Evolutionary conservation across 1,140 invertebrate species (phyloP).

Genomic region (Dreissena rostriformis): DNA sequence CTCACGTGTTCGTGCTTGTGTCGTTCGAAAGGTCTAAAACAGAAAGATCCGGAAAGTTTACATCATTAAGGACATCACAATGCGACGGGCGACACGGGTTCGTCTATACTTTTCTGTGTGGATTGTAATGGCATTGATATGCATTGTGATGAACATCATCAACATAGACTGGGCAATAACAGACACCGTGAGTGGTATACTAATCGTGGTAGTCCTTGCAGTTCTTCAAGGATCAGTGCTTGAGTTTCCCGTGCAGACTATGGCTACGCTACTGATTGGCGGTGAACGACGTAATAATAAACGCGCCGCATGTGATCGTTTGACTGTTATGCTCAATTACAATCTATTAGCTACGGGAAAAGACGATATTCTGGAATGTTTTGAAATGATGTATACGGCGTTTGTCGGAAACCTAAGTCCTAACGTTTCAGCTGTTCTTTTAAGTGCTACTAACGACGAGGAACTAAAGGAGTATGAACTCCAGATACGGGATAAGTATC

Average conservation of each 20-base stretch:
- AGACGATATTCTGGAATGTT: constrained; percentile 66
- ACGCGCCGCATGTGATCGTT: constrained; percentile 40
- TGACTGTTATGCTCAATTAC: constrained; percentile 65
- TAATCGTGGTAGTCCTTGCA: constrained; percentile 60
- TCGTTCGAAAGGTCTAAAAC: no score
- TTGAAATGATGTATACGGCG: constrained; percentile 61
- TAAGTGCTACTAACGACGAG: constrained; percentile 63
- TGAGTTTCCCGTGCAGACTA: constrained; percentile 65
- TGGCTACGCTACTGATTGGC: constrained; percentile 62
- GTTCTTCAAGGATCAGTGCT: constrained; percentile 65
- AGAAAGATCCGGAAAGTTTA: no score
- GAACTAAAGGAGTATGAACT: constrained; percentile 62
- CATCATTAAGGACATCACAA: no score
- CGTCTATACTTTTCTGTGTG: constrained; percentile 62
- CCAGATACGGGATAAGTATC: constrained; percentile 56
- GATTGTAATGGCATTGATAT: constrained; percentile 53
- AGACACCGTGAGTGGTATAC: constrained; percentile 56
- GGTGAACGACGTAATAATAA: constrained; percentile 57
- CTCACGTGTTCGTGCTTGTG: no score
- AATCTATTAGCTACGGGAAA: constrained; percentile 63
- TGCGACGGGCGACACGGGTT: constrained; percentile 48
- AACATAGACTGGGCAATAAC: constrained; percentile 64
- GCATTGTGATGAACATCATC: constrained; percentile 58
- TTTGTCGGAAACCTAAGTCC: constrained; percentile 65
- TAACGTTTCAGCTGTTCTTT: constrained; percentile 62